A percentile compares a stretch with the other conserved stretches of the same genome.
phyloP scores from a whole-genome alignment of 2,113 vertebrate species.

The Platichthys flesus region DNA sequence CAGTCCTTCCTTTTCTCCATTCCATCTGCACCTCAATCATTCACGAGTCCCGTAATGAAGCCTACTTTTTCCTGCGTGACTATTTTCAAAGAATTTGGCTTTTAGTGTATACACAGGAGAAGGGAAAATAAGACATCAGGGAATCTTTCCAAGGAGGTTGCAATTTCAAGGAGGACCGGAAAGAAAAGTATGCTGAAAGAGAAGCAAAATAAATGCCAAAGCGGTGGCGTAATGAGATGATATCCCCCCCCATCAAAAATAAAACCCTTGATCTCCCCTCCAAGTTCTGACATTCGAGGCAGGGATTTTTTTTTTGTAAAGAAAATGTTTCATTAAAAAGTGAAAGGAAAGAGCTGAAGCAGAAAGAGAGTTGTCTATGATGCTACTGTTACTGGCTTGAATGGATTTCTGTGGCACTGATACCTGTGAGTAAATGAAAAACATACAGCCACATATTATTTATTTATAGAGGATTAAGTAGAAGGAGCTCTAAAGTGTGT shows the following conservation, averaged over 20 bases:
- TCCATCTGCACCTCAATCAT: slow-evolving; percentile 1
- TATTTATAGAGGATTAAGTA: not conserved
- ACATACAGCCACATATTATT: not conserved
- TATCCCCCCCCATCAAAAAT: slow-evolving; percentile 9
- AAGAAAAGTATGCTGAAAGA: slow-evolving; percentile 47
- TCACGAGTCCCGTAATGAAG: slow-evolving; percentile 11
- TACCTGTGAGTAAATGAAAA: not conserved
- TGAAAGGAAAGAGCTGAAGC: not conserved
- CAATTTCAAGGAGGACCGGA: slow-evolving; percentile 52
- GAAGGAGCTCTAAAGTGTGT: not conserved
- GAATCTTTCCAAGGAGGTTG: slow-evolving; percentile 54
- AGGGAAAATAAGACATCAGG: slow-evolving; percentile 40
- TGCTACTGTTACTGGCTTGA: slow-evolving; percentile 21
- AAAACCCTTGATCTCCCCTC: slow-evolving; percentile 44
- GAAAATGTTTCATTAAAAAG: slow-evolving; percentile 46
- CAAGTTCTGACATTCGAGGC: slow-evolving; percentile 45
- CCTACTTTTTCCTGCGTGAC: not conserved
- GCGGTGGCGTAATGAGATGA: slow-evolving; percentile 52
- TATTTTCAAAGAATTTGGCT: slow-evolving; percentile 6
- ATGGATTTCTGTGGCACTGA: slow-evolving; percentile 8
- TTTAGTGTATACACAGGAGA: slow-evolving; percentile 33
- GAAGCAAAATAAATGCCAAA: slow-evolving; percentile 60
- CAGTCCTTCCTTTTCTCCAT: not conserved
- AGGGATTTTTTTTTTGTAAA: slow-evolving; percentile 22
- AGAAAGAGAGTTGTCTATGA: not conserved